Base-by-base conservation (phyloP, 2,113 vertebrate species). In the Castor canadensis region DNA sequence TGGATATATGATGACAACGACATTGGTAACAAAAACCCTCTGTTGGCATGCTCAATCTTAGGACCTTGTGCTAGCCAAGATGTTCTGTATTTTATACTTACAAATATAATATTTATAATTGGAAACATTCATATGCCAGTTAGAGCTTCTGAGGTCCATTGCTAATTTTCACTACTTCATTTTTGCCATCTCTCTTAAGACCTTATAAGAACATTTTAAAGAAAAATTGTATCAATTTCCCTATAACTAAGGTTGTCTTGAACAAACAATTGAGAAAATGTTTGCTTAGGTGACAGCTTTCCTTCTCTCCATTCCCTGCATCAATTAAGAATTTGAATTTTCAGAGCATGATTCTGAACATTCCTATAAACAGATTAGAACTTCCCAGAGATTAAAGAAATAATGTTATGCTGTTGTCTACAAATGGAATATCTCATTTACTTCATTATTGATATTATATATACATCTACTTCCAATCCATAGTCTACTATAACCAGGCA, bases 161-260 rank as follows among this genome's bases (percentile, higher is more conserved):
- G 40, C 30, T 71, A 54, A 3, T 40, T 88, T 96, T 84, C n/a
- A 81, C 40, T 62, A 35, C 19, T 62, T 86, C 32, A 35, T 85
- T 66, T 83, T 88, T 91, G 43, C 64, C 35, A 79, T 89, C 35
- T 52, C 40, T 79, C 30, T 72, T 16, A 62, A 96, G 60, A 77
- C 38, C 16, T 71, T 90, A 6, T 43, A 56, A 92, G 40, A 96
- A 76, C n/a, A 83, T 72, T 90, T 67, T 32, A 75, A 89, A 93
- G 81, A 87, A 82, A 72, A 52, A 56, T 64, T 79, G 54, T 75
- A 38, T 60, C 40, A 56, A 11, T 54, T 66, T 1, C 19, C 15
- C 52, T 66, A 8, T 56, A 87, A 75, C 11, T 22, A 69, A 35
- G 26, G 32, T 47, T 86, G 22, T 64, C n/a, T 62, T 69, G 17